Base-by-base conservation (phyloP, 2,888 invertebrate genomes). In the Hipparchia semele region DNA sequence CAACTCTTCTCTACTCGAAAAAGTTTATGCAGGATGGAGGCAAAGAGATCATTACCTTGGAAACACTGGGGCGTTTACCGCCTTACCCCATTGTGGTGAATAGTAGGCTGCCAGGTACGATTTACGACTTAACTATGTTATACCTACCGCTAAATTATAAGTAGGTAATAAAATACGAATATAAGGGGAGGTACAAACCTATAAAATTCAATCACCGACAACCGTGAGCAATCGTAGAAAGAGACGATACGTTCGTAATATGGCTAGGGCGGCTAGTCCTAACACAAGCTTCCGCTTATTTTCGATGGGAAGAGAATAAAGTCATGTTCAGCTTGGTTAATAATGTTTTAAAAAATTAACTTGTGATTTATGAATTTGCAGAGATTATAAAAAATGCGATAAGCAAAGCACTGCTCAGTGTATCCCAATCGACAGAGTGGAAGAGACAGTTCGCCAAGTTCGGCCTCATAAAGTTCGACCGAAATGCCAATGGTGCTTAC, bases 1-100 rank as follows among this genome's bases (percentile, higher is more conserved):
- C 94, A 61, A 94, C 95, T 51, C 89, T 96, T 9, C 82, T 94
- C 6, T 93, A 92, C 77, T 93, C 94, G 73, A 94, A 94, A 79
- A 92, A 92, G 78, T 91, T 90, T 77, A 92, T 95, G 89, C 94
- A 95, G 64, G 94, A 95, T 81, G 90, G 94, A 68, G 94, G 94
- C 39, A 94, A 94, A 79, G 94, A 95, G 67, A 89, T 96, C 60
- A 88, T 89, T 66, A 91, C 95, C 9, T 85, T 96, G 78, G 94
- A 94, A 76, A 95, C 96, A 46, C 87, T 96, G 79, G 96, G 96
- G 33, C 95, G 96, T 23, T 86, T 96, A 59, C 96, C 96, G 2
- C 95, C 96, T 0, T 96, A 96, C 80, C 95, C 96, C 2, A 90
- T 96, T 61, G 94, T 96, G 66, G 91, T 95, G 72, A 96, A 95